These are phyloP conservation scores for Whitmania pigra DNA, from an alignment of 1,140 invertebrate genomes.

Conservation along the genomic window DNA sequence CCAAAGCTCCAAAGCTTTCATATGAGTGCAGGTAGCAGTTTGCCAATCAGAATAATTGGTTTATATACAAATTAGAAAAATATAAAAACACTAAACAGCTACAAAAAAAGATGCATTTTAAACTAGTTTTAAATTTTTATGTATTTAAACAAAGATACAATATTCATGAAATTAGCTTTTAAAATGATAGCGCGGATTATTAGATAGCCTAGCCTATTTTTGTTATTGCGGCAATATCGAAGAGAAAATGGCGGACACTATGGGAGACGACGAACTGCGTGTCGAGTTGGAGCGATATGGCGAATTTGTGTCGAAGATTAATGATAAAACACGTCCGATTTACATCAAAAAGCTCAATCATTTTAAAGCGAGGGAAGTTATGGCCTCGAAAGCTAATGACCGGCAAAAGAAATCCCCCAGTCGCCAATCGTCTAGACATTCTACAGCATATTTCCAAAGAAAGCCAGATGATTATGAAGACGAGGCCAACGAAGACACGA, in stretches of 20 bases:
- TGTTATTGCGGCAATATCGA: slow-evolving; percentile 11
- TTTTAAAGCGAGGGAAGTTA: background rate
- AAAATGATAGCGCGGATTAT: no score
- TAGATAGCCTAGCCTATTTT: no score
- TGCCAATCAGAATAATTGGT: no score
- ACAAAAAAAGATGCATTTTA: no score
- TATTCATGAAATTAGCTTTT: no score
- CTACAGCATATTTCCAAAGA: background rate
- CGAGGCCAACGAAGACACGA: background rate
- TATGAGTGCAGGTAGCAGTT: no score
- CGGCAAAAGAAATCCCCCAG: background rate
- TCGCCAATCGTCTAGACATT: background rate
- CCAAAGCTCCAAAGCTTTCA: no score
- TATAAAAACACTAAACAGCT: no score
- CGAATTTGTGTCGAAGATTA: background rate
- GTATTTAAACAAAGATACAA: no score
- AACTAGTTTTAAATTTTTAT: no score
- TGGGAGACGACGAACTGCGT: background rate
- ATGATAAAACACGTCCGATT: background rate
- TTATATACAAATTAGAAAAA: no score
- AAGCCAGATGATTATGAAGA: background rate
- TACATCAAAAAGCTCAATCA: slow-evolving; percentile 12
- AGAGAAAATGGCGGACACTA: slow-evolving; percentile 5
- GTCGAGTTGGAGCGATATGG: slow-evolving; percentile 2
- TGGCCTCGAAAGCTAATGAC: background rate